Evolutionary conservation across 2,888 invertebrate species (phyloP), one percentile per base, ranked within the genome.

Genomic region (Nomada hirtipes): DNA sequence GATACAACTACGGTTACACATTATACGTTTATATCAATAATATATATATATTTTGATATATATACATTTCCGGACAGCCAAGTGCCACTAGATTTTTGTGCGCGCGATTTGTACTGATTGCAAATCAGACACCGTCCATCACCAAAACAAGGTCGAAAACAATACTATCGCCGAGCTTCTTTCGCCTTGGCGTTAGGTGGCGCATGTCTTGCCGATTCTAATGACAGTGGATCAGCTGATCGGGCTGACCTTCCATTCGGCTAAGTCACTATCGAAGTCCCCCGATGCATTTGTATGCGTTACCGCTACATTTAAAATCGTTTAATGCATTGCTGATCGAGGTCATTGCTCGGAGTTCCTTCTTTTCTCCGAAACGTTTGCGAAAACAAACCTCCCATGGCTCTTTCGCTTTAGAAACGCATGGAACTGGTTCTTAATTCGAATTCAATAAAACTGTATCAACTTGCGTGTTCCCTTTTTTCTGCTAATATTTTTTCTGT

Each of bases 141-240:
- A 82, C 83, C 77, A 69, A 85, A 88, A 86, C 87, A 88, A 90
- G 89, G 89, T 89, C 88, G 87, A 85, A 88, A 87, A 83, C 87
- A 82, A 86, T 80, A 77, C 61, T 73, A 53, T 69, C 11, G 42
- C 18, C 44, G 29, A 79, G 82, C 55, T 86, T 88, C 59, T n/a
- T 53, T 73, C 52, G 63, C 53, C 53, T 63, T 77, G 77, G 67
- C 86, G 88, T 83, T 77, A 86, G 84, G 81, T 82, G 81, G 85
- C 87, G 84, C 82, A 73, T 63, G 50, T 60, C 73, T 75, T 77
- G 63, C 71, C 79, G 71, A 83, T 86, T 83, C 82, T 82, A 83
- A 90, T 87, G 89, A 89, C 88, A 87, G 85, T 80, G 83, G 86
- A 90, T 89, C 90, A 90, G 89, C 90, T 91, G 90, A 90, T 91